phyloP scores from a whole-genome alignment of 1,140 invertebrate genomes.

The Calliopsis andreniformis region DNA sequence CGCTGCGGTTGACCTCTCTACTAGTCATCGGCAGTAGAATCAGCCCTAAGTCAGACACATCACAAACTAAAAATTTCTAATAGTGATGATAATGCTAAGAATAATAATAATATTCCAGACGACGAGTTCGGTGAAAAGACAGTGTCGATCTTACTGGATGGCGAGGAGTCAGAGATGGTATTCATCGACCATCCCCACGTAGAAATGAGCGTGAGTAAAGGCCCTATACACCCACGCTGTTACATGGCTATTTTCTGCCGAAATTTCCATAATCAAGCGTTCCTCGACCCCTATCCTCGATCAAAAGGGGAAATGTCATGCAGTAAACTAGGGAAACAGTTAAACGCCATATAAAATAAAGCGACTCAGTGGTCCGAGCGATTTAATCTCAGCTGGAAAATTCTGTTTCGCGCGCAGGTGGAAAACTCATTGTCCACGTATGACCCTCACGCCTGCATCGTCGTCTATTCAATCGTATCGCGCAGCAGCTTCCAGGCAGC shows the following conservation, averaged over 20 bases:
- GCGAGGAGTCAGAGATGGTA: conserved; percentile 94
- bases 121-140: conserved; percentile 95
- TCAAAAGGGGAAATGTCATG: too few species aligned
- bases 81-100: too few species aligned
- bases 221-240: too few species aligned
- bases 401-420: conserved; percentile 80
- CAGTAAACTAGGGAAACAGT: too few species aligned
- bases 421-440: conserved; percentile 93
- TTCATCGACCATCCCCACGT: conserved; percentile 94
- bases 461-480: conserved; percentile 93
- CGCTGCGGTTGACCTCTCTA: too few species aligned
- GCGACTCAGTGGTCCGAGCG: neutral
- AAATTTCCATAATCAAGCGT: too few species aligned
- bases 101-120: conserved; percentile 83
- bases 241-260: too few species aligned
- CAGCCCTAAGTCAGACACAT: too few species aligned
- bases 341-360: neutral
- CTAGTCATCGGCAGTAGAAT: too few species aligned
- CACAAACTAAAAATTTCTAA: too few species aligned
- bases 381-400: neutral
- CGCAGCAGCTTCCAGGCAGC: conserved; percentile 89
- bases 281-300: too few species aligned
- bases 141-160: conserved; percentile 94
- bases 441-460: conserved; percentile 93
- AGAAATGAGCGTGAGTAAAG: conserved; percentile 91